Evolutionary conservation across 2,888 invertebrate species (phyloP).

Genomic region (Athetis lepigone): DNA sequence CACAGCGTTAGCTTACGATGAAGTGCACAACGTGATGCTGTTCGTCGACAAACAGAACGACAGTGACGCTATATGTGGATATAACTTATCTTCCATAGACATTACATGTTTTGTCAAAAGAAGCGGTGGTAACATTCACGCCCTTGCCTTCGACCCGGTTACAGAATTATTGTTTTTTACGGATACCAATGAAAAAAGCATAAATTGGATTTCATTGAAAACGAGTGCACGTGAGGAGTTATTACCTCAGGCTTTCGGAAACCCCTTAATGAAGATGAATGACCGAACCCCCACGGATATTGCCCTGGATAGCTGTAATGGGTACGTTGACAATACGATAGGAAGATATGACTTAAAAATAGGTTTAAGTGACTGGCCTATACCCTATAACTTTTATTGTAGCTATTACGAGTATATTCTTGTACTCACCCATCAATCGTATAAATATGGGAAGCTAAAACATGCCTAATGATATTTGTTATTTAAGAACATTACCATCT

Average conservation of each 20-base stretch:
- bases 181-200: slow-evolving; percentile 92
- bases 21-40: slow-evolving; percentile 91
- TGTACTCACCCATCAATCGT: no score
- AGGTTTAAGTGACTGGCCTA: no score
- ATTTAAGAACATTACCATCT: no score
- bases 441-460: no score
- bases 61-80: slow-evolving; percentile 93
- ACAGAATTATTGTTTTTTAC: slow-evolving; percentile 95
- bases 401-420: no score
- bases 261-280: slow-evolving; percentile 80
- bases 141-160: slow-evolving; percentile 94
- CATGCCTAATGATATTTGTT: no score
- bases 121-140: slow-evolving; percentile 91
- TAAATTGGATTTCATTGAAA: slow-evolving; percentile 87
- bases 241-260: slow-evolving; percentile 78
- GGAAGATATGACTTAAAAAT: no score
- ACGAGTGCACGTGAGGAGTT: slow-evolving; percentile 62
- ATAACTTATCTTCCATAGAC: slow-evolving; percentile 78
- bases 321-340: slow-evolving; percentile 82
- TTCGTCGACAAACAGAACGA: slow-evolving; percentile 92
- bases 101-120: slow-evolving; percentile 84
- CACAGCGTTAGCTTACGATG: slow-evolving; percentile 93
- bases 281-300: slow-evolving; percentile 93
- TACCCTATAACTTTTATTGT: no score
- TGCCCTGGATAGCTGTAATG: slow-evolving; percentile 94